Evolutionary conservation across 2,797 vertebrate species (phyloP).

Genomic region (Xenops minutus): DNA sequence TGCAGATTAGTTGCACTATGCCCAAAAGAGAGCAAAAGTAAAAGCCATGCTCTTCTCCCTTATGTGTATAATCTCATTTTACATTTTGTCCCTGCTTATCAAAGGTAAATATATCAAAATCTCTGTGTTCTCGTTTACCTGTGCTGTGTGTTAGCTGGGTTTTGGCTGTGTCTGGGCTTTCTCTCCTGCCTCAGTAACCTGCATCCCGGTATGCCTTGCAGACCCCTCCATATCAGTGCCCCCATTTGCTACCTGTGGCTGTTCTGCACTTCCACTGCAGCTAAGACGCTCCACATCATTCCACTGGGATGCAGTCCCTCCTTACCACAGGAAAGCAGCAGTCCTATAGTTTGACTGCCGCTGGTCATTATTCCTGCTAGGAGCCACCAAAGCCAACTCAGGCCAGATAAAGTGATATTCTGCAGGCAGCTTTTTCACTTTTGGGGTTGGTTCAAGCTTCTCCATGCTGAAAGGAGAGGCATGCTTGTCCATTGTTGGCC

Average conservation of each 20-base stretch:
- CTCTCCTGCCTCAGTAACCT: background rate
- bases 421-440: background rate
- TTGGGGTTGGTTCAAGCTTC: background rate
- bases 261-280: background rate
- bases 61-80: background rate
- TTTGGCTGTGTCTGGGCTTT: background rate
- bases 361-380: background rate
- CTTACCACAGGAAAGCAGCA: background rate
- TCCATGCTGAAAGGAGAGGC: rapidly evolving
- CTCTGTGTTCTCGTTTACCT: background rate
- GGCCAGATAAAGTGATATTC: no score
- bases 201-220: background rate
- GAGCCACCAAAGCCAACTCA: background rate
- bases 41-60: background rate
- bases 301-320: background rate
- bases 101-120: background rate
- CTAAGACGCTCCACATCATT: background rate
- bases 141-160: background rate
- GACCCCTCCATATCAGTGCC: background rate
- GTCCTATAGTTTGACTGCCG: background rate
- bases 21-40: background rate
- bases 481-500: background rate
- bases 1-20: background rate
- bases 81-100: background rate
- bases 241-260: background rate